Evolutionary conservation across 1,140 invertebrate genomes (phyloP).

Genomic region (Glomeris maerens): DNA sequence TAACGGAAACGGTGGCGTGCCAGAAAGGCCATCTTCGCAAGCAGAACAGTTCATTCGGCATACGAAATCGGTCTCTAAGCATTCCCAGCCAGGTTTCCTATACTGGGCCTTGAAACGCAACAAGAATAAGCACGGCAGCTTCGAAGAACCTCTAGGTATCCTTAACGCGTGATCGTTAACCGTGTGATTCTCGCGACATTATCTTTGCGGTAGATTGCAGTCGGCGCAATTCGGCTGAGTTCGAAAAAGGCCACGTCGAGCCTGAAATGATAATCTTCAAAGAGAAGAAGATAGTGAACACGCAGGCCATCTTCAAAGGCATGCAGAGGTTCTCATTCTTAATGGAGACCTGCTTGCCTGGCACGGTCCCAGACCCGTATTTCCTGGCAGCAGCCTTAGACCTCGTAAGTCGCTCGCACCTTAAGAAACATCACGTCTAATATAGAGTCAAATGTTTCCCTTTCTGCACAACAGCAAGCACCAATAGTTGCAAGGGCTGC

Average conservation of each 20-base stretch:
- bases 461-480: conserved; percentile 77
- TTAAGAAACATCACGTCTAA: too few species aligned
- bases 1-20: conserved; percentile 14
- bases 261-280: conserved; percentile 75
- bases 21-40: conserved; percentile 9
- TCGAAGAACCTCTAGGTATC: conserved; percentile 57
- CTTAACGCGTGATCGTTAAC: background rate
- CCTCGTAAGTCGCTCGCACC: conserved; percentile 61
- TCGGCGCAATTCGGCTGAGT: conserved; percentile 62
- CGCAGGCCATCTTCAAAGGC: conserved; percentile 56
- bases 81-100: conserved; percentile 26
- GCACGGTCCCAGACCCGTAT: conserved; percentile 85
- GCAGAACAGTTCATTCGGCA: too few species aligned
- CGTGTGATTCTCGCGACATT: background rate
- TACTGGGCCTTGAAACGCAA: conserved; percentile 40
- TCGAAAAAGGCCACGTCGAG: conserved; percentile 57
- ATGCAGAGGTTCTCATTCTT: conserved; percentile 74
- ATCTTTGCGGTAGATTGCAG: conserved; percentile 45
- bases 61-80: too few species aligned
- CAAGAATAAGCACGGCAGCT: conserved; percentile 65
- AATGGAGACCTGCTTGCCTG: conserved; percentile 86
- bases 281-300: conserved; percentile 61
- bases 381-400: conserved; percentile 88
- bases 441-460: too few species aligned
- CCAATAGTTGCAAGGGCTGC: conserved; percentile 80